Evolutionary conservation across 2,797 vertebrate species (phyloP).

Genomic region (Cyclura pinguis): DNA sequence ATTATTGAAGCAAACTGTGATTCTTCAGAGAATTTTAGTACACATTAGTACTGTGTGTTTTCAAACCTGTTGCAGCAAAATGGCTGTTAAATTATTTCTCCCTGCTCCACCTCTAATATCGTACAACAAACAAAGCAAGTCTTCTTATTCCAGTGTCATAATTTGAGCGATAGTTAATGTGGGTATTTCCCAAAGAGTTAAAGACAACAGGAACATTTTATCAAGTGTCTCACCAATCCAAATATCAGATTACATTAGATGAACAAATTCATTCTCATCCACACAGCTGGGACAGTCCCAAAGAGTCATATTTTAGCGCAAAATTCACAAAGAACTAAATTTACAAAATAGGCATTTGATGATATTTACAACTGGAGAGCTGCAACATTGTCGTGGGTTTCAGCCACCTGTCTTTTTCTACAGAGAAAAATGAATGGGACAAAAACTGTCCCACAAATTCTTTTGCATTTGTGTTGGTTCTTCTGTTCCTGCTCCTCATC

Average conservation of each 20-base stretch:
- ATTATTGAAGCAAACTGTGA: conserved; percentile 31
- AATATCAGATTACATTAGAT: not conserved
- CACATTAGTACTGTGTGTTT: not conserved
- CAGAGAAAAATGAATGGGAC: too few species aligned
- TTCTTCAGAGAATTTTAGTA: not conserved
- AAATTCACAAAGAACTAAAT: too few species aligned
- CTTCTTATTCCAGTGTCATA: not conserved
- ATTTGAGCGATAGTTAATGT: too few species aligned
- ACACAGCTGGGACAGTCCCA: too few species aligned
- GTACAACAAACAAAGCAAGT: not conserved
- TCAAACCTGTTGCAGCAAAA: not conserved
- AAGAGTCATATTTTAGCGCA: too few species aligned
- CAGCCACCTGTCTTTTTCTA: too few species aligned
- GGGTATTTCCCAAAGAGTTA: not conserved
- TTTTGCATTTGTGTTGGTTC: too few species aligned
- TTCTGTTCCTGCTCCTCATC: too few species aligned
- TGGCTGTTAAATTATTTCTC: not conserved
- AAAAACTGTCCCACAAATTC: too few species aligned
- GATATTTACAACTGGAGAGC: too few species aligned
- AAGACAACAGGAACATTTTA: not conserved
- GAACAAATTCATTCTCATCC: not conserved
- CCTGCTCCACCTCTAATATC: not conserved
- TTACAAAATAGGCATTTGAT: too few species aligned
- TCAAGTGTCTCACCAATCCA: not conserved
- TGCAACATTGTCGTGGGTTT: too few species aligned